Evolutionary conservation across 2,797 vertebrate genomes (phyloP).

Genomic region (Artibeus jamaicensis): DNA sequence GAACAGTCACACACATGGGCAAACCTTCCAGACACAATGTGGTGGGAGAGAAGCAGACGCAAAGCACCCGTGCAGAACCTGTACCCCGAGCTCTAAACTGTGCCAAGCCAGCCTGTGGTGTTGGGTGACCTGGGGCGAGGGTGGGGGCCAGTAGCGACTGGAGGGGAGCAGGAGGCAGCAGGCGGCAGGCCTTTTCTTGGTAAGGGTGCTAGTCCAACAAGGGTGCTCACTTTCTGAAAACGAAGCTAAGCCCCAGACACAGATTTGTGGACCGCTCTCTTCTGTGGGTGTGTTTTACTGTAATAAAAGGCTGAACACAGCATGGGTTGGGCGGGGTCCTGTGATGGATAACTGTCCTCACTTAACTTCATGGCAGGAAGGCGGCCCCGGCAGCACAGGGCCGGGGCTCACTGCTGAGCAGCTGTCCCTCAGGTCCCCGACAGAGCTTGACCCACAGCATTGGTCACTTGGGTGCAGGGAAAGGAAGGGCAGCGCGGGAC

Average conservation of each 20-base stretch:
- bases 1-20: accelerated
- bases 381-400: not conserved
- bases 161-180: not conserved
- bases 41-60: not conserved
- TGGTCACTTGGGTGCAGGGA: not conserved
- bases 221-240: not conserved
- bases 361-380: not conserved
- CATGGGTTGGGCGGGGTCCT: no score
- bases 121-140: not conserved
- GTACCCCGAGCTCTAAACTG: no score
- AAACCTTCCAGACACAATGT: not conserved
- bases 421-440: not conserved
- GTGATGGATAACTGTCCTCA: not conserved
- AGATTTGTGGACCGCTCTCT: not conserved
- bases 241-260: not conserved
- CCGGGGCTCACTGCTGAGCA: not conserved
- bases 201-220: not conserved
- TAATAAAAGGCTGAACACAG: not conserved
- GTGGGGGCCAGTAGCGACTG: accelerated
- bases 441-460: accelerated
- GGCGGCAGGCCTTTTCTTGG: no score
- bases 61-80: no score
- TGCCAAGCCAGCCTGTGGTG: accelerated
- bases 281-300: not conserved
- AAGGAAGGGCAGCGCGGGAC: not conserved